Evolutionary conservation across 2,797 vertebrate species (phyloP), one percentile per base, ranked within the genome.

Genomic region (Balearica regulorum): DNA sequence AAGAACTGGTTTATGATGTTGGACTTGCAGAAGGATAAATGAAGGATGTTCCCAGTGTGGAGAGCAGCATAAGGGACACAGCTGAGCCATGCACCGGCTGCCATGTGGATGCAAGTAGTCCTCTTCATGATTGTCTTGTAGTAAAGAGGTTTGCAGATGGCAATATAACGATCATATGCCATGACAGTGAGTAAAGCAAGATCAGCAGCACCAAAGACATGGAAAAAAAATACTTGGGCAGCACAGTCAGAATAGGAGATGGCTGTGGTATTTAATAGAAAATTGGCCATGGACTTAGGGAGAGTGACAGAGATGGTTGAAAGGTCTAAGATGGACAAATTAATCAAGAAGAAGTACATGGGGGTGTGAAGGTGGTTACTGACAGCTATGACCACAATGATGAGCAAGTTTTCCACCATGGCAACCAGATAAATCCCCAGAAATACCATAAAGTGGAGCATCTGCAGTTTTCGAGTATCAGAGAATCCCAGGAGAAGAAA

Each of bases 331-430:
- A 88, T 64, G 22, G 83, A 95, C 44, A 96, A 58, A 44, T 91
- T 95, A 33, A 44, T 75, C 29, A 92, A 37, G 35, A 96, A 95
- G 43, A 89, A 25, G 83, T 90, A 80, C 90, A 90, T 94, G 41
- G 87, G 87, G 12, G 43, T 94, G 41, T 94, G 92, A 44, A 95
- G 87, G 28, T 80, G 68, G 17, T 39, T 8, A 9, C 71, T 77
- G 57, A 85, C 83, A 61, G 29, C 29, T 14, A 80, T 69, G 49
- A 75, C 69, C 49, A 89, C 51, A 48, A 95, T 64, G 49, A 94
- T 83, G 8, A 96, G 66, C 13, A 92, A 48, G 33, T 90, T 96
- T 22, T 84, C 92, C 62, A 51, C 6, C 26, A 83, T 1, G 0
- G 80, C 54, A 71, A 82, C 12, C 54, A 94, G 54, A 57, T 90